Conservation (phyloP, 2,113 vertebrate species). For the Macaca fascicularis region DNA sequence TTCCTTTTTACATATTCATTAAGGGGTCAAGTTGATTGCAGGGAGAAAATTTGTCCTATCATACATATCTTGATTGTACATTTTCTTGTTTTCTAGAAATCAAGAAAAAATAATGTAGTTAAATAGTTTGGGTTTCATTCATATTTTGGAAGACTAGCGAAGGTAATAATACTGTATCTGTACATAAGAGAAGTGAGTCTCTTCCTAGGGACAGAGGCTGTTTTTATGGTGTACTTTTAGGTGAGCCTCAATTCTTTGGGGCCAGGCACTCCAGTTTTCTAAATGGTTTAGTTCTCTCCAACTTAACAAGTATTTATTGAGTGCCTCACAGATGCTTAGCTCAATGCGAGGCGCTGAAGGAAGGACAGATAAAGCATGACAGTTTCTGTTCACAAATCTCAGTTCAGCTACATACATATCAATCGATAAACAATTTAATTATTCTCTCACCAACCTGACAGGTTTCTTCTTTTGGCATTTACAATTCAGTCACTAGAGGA, state of each 20-base stretch:
- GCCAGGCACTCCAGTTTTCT: background rate
- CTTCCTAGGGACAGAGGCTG: background rate
- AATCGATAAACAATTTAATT: constrained; percentile 11
- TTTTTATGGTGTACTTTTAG: background rate
- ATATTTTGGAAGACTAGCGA: constrained; percentile 18
- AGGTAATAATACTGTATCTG: background rate
- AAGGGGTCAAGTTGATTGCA: background rate
- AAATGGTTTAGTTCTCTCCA: background rate
- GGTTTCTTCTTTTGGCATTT: constrained; percentile 56
- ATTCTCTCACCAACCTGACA: constrained; percentile 70
- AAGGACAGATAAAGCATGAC: background rate
- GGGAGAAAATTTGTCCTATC: constrained; percentile 6
- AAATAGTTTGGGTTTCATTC: background rate
- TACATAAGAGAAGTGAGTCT: background rate
- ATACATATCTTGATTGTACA: background rate
- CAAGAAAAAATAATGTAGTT: background rate
- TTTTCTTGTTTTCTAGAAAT: background rate
- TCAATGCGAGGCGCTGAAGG: background rate
- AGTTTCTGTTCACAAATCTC: background rate
- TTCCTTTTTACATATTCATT: background rate
- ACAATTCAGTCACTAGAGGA: constrained; percentile 48
- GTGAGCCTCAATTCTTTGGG: background rate
- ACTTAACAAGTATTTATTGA: constrained; percentile 1
- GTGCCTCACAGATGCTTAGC: background rate
- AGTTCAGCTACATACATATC: background rate